Percentiles rank a stretch among this genome's conserved stretches.
Conservation (phyloP, 1,140 invertebrate genomes). For the Temnothorax curvispinosus region DNA sequence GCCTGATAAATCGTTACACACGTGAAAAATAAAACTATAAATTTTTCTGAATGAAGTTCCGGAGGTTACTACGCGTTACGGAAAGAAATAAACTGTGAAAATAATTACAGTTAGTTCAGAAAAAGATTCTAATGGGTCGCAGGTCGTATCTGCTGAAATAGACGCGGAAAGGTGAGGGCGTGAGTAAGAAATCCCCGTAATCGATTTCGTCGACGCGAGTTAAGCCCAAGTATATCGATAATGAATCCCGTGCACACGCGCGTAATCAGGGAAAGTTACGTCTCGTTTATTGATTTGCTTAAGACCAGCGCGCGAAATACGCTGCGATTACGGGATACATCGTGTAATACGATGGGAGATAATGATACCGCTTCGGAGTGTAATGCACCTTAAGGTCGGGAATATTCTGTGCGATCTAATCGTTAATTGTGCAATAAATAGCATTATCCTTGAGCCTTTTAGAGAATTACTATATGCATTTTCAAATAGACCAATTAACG, state of each 20-base stretch:
- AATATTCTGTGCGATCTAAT: background rate
- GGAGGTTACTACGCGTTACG: background rate
- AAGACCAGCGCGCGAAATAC: background rate
- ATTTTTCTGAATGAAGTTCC: background rate
- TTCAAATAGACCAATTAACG: conserved; percentile 2
- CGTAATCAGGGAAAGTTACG: conserved; percentile 18
- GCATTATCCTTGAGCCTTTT: background rate
- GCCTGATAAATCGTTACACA: background rate
- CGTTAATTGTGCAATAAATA: conserved; percentile 12
- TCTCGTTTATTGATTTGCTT: conserved; percentile 45
- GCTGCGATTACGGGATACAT: background rate
- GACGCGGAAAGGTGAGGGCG: background rate
- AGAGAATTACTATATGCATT: background rate
- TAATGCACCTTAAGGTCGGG: background rate
- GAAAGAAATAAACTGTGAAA: background rate
- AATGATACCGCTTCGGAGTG: background rate
- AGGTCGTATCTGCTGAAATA: background rate
- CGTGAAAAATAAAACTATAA: background rate
- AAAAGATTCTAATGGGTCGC: conserved; percentile 1
- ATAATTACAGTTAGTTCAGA: background rate
- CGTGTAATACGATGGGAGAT: conserved; percentile 18
- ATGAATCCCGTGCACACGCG: conserved; percentile 3
- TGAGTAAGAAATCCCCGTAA: background rate
- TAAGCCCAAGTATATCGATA: conserved; percentile 10
- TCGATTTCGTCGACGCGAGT: background rate